These are phyloP conservation scores for Drosophila bunnanda DNA, from an alignment of 2,888 invertebrate species.

Conservation along the genomic window DNA sequence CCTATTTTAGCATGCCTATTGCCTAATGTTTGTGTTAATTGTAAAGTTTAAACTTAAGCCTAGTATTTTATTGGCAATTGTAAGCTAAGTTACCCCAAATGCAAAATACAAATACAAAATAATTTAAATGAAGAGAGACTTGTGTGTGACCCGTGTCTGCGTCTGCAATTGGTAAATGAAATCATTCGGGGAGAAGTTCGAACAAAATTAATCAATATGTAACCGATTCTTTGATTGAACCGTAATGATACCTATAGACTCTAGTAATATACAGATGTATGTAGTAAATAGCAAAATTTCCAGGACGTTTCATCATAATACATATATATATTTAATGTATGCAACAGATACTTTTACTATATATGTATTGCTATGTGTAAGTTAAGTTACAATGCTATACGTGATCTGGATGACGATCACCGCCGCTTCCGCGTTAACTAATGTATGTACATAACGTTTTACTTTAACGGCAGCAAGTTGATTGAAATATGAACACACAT, in stretches of 20 bases:
- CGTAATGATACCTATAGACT: slow-evolving; percentile 39
- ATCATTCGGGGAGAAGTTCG: background rate
- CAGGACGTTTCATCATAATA: slow-evolving; percentile 52
- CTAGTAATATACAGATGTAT: slow-evolving; percentile 44
- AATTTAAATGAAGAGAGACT: slow-evolving; percentile 35
- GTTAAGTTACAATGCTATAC: slow-evolving; percentile 58
- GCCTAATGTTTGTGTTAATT: slow-evolving; percentile 65
- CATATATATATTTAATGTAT: slow-evolving; percentile 54
- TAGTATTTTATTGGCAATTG: slow-evolving; percentile 45
- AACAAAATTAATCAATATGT: slow-evolving; percentile 44
- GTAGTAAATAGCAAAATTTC: slow-evolving; percentile 66
- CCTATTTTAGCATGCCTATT: slow-evolving; percentile 50
- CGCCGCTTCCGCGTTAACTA: slow-evolving; percentile 63
- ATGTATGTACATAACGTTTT: slow-evolving; percentile 71
- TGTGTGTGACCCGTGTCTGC: slow-evolving; percentile 10
- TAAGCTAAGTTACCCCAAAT: slow-evolving; percentile 42
- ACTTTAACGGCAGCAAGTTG: slow-evolving; percentile 47
- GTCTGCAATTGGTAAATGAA: slow-evolving; percentile 22
- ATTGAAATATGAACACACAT: slow-evolving; percentile 42
- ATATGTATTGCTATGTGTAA: slow-evolving; percentile 43
- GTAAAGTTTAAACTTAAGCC: slow-evolving; percentile 60
- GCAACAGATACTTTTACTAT: slow-evolving; percentile 49
- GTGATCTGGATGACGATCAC: slow-evolving; percentile 44
- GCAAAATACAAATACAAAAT: slow-evolving; percentile 25
- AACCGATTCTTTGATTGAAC: slow-evolving; percentile 51